Evolutionary conservation across 2,888 invertebrate species (phyloP).

Genomic region (Athrips mouffetella): DNA sequence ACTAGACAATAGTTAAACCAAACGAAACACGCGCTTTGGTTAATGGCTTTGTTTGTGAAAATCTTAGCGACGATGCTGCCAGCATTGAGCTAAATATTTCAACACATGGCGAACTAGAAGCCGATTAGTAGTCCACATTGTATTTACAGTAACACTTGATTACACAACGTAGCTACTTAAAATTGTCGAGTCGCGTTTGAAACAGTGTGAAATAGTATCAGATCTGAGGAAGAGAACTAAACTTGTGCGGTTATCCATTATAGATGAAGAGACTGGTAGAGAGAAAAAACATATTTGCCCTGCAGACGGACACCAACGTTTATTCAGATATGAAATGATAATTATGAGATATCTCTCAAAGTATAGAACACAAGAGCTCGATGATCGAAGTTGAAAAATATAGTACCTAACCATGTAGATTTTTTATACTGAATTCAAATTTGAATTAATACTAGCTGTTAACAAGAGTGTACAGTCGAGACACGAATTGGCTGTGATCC

Average conservation of each 20-base stretch:
- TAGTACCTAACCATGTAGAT: too few species aligned
- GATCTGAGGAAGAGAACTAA: background rate
- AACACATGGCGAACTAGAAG: conserved; percentile 20
- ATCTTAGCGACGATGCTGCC: conserved; percentile 27
- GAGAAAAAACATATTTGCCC: too few species aligned
- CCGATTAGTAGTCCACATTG: conserved; percentile 1
- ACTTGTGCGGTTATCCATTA: background rate
- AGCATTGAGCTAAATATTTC: conserved; percentile 35
- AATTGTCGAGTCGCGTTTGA: too few species aligned
- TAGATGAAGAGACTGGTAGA: too few species aligned
- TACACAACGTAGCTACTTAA: conserved; percentile 25
- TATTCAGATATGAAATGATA: too few species aligned
- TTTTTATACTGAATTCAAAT: background rate
- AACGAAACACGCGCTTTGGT: conserved; percentile 40
- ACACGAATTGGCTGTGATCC: conserved; percentile 46
- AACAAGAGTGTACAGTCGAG: conserved; percentile 38
- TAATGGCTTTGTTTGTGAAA: conserved; percentile 57
- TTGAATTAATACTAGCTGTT: conserved; percentile 53
- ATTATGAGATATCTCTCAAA: too few species aligned
- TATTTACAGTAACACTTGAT: background rate
- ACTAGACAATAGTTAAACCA: conserved; percentile 40
- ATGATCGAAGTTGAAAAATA: too few species aligned
- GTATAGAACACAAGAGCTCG: too few species aligned
- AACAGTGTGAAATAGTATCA: background rate
- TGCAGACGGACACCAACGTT: too few species aligned